A percentile compares a stretch with the other conserved stretches of the same genome.
These are phyloP conservation scores for Hyperoplus lanceolatus DNA, from an alignment of 2,797 vertebrate species.

Conservation along the genomic window DNA sequence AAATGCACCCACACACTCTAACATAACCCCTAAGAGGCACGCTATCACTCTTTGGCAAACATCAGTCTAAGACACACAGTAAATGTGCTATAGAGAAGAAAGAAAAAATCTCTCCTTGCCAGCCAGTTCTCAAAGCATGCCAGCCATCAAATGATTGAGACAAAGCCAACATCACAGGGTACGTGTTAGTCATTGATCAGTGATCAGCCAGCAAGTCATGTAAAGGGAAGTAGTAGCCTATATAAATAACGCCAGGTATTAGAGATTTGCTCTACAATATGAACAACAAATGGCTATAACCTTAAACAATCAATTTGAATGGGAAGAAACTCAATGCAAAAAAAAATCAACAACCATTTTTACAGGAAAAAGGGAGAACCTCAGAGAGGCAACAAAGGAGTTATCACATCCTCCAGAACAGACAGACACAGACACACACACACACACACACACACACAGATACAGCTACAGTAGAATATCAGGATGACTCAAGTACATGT, in stretches of 20 bases:
- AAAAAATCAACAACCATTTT: neutral
- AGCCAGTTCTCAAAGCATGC: neutral
- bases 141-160: neutral
- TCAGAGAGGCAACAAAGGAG: neutral
- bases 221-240: neutral
- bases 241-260: neutral
- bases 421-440: neutral
- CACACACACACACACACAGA: too few species aligned
- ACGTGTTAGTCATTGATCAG: neutral
- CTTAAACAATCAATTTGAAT: too few species aligned
- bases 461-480: neutral
- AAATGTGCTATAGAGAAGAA: neutral
- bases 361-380: too few species aligned
- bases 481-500: neutral
- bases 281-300: neutral
- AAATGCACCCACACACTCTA: constrained; percentile 5
- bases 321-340: neutral
- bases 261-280: neutral
- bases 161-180: neutral
- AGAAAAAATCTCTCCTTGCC: neutral
- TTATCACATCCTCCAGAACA: neutral
- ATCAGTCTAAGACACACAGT: neutral
- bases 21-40: neutral
- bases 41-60: neutral
- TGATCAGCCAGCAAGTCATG: neutral